phyloP scores from a whole-genome alignment of 2,888 invertebrate species.

The Hydrotaea diabolus region DNA sequence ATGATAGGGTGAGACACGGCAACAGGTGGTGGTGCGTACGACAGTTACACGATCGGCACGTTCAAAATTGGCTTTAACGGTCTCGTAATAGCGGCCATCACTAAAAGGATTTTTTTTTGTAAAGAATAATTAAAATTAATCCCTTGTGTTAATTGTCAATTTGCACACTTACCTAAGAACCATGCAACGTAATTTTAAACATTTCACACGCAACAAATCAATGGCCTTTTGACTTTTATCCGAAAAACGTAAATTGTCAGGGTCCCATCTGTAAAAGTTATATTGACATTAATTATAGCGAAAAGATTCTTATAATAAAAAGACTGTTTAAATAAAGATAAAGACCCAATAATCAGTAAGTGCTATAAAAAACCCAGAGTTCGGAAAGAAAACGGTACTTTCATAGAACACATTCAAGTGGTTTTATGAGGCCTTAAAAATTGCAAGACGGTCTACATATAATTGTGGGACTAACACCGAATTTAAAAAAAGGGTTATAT shows the following conservation, averaged over 20 bases:
- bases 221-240: constrained; percentile 99
- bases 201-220: constrained; percentile 97
- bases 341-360: too few species aligned
- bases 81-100: constrained; percentile 99
- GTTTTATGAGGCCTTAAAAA: too few species aligned
- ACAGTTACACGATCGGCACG: constrained; percentile 98
- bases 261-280: constrained; percentile 92
- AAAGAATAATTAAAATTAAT: background rate
- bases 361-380: too few species aligned
- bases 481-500: too few species aligned
- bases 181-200: constrained; percentile 94
- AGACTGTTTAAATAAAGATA: too few species aligned
- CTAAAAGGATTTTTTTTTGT: constrained; percentile 84
- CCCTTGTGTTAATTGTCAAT: background rate
- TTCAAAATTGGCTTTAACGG: constrained; percentile 99
- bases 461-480: too few species aligned
- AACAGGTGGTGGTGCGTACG: constrained; percentile 97
- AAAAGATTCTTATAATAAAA: too few species aligned
- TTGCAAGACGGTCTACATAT: too few species aligned
- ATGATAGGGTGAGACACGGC: constrained; percentile 96
- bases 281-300: too few species aligned
- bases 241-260: constrained; percentile 98
- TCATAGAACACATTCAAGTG: too few species aligned
- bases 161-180: constrained; percentile 88
- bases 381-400: too few species aligned